Evolutionary conservation across 2,113 vertebrate species (phyloP), one percentile per base, ranked within the genome.

Genomic region (Gasterosteus aculeatus): DNA sequence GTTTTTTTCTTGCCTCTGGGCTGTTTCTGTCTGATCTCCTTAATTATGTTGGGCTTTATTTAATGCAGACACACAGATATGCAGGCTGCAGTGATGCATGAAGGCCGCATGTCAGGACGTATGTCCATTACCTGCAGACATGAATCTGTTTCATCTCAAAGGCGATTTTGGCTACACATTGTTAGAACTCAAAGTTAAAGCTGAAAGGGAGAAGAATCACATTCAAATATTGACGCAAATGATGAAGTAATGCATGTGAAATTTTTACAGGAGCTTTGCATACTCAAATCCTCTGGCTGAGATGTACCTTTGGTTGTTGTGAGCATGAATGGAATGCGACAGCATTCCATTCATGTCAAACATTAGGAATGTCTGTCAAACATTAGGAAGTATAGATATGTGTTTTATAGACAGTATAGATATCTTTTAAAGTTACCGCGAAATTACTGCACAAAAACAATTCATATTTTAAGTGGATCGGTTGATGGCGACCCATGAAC

Each of bases 21-120:
- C 74, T 83, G 84, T 67, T 78, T 81, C 84, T 87, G 79, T 86
- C 80, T 86, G 82, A 85, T 84, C 69, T 77, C 63, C 80, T 88
- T 90, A 90, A 88, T 84, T 82, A 90, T 82, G 85, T 60, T 73
- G 29, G 70, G 68, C 58, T 79, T 80, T 84, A 79, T 86, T 67
- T 35, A 62, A 67, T 49, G 35, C 66, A 60, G 63, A 69, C 65
- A 69, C 35, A 54, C 26, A 80, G 14, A 19, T 58, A 68, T 18
- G 1, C 65, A 72, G 57, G 63, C n/a, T n/a, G n/a, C 77, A 68
- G 62, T 51, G 63, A 85, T 29, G 51, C 77, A 68, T 84, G 42
- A 83, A 76, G 69, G 33, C 67, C 10, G 44, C 41, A 56, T 67
- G 56, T 70, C 69, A 72, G 39, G 59, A 63, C 72, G 49, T 81